A percentile compares a stretch with the other conserved stretches of the same genome.
Conservation (phyloP, 2,113 vertebrate genomes). For the Aythya baeri region DNA sequence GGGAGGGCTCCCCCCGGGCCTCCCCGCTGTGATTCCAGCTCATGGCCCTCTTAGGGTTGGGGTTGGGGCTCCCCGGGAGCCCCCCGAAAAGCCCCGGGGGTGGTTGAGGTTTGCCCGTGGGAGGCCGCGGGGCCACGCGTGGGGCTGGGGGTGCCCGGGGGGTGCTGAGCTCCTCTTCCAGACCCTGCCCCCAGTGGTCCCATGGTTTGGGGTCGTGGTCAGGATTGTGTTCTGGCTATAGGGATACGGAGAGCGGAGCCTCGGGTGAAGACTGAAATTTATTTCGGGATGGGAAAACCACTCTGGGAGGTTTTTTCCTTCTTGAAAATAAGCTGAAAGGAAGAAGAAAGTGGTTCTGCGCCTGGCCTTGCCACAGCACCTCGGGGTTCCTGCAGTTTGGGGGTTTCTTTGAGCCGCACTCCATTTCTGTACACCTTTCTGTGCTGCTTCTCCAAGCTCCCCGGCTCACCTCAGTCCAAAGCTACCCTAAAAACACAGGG, state of each 20-base stretch:
- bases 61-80: not conserved
- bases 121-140: not conserved
- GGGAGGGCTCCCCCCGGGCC: no score
- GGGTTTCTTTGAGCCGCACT: not conserved
- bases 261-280: not conserved
- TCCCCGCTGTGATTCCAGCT: no score
- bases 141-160: not conserved
- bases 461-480: not conserved
- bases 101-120: not conserved
- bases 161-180: not conserved
- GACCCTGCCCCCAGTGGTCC: not conserved
- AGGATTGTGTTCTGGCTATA: not conserved
- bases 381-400: not conserved
- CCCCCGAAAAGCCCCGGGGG: not conserved
- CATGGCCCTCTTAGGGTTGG: no score
- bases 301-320: not conserved
- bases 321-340: not conserved
- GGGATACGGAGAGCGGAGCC: not conserved
- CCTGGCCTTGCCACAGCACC: not conserved
- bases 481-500: not conserved
- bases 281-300: not conserved
- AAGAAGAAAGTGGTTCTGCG: not conserved
- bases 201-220: not conserved
- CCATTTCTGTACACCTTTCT: no score
- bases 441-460: not conserved